These are phyloP conservation scores for Triops cancriformis DNA, from an alignment of 1,140 invertebrate species.

Conservation along the genomic window DNA sequence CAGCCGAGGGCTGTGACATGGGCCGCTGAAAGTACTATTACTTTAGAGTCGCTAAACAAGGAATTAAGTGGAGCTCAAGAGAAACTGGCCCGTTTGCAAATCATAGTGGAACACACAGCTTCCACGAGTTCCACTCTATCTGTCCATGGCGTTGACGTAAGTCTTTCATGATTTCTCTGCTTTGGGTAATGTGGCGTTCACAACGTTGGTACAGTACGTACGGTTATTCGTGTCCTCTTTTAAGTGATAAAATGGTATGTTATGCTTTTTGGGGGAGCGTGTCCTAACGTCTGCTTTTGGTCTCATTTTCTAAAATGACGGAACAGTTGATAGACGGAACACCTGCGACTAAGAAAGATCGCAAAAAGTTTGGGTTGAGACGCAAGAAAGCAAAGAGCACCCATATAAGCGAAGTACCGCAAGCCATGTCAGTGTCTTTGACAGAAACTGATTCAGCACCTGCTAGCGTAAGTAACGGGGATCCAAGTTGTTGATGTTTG, in stretches of 20 bases:
- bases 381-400: slow-evolving; percentile 48
- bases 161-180: not conserved
- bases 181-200: not conserved
- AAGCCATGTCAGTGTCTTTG: slow-evolving; percentile 23
- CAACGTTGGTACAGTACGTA: slow-evolving; percentile 1
- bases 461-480: not conserved
- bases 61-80: slow-evolving; percentile 54
- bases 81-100: slow-evolving; percentile 52
- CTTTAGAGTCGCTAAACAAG: slow-evolving; percentile 48
- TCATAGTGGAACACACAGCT: slow-evolving; percentile 47
- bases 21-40: slow-evolving; percentile 35
- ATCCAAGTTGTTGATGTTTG: not conserved
- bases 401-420: slow-evolving; percentile 11
- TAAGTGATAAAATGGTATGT: not conserved
- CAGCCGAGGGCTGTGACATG: slow-evolving; percentile 15
- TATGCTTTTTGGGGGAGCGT: slow-evolving; percentile 8
- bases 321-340: slow-evolving; percentile 34
- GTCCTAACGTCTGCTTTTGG: slow-evolving; percentile 19
- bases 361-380: slow-evolving; percentile 56
- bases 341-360: slow-evolving; percentile 56
- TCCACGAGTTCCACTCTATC: slow-evolving; percentile 22
- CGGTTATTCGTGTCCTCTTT: not conserved
- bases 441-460: slow-evolving; percentile 24
- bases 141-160: slow-evolving; percentile 3
- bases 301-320: not conserved